Conservation (phyloP, 2,797 vertebrate genomes). For the Galago senegalensis region DNA sequence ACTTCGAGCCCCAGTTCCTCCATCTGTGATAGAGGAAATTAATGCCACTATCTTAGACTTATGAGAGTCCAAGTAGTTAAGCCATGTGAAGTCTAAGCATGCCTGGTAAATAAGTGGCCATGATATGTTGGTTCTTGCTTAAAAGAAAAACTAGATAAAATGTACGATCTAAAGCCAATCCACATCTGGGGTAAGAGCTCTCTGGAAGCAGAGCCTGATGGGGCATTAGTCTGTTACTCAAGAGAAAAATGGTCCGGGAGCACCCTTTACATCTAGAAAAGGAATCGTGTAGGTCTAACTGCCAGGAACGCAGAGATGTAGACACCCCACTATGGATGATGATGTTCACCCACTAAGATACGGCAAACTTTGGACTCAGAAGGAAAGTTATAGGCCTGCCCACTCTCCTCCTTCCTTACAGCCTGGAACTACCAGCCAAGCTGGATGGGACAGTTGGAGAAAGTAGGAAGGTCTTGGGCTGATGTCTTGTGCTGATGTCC, state of each 20-base stretch:
- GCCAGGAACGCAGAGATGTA: background rate
- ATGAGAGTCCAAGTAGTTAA: background rate
- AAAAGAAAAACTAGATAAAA: constrained; percentile 45
- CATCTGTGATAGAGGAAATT: background rate
- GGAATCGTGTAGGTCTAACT: background rate
- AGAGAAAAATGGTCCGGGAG: background rate
- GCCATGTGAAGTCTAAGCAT: background rate
- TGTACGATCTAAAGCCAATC: background rate
- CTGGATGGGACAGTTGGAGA: background rate
- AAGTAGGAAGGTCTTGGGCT: background rate
- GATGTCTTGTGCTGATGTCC: background rate
- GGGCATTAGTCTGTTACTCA: background rate
- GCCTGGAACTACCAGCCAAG: background rate
- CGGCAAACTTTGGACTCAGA: background rate
- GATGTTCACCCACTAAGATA: background rate
- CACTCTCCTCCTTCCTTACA: background rate
- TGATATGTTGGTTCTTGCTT: background rate
- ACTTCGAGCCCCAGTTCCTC: background rate
- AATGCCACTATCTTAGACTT: background rate
- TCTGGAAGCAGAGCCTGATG: background rate
- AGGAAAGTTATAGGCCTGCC: background rate
- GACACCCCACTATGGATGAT: background rate
- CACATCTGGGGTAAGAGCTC: background rate
- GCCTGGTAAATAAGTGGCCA: background rate
- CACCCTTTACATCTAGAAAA: background rate